Base-by-base conservation (phyloP, 2,888 invertebrate genomes). In the Lasius platythorax region DNA sequence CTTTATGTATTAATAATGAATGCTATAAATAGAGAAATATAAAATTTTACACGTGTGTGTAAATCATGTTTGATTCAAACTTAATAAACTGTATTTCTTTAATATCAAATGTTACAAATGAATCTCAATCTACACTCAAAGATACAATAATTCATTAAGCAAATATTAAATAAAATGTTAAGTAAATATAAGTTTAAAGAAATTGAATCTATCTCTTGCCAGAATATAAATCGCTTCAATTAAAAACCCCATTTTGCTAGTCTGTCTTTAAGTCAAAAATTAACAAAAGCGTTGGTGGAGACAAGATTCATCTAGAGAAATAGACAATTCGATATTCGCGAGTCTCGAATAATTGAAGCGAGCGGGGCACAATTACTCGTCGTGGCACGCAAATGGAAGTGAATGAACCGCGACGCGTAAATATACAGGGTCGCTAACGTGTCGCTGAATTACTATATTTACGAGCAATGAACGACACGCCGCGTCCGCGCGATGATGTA, bases 391-490 rank as follows among this genome's bases (percentile, higher is more conserved):
- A 76, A 85, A 76, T 83, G 83, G 58, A 76, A 63, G 70, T 40
- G 85, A 83, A 83, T 70, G 76, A 82, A 64, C 61, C 82, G 30
- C 68, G 53, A 66, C 75, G 63, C 74, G 56, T 86, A 86, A 86
- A 81, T 85, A 78, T 68, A 85, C 53, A 64, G 61, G 61, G 68
- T 50, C 73, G 83, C 74, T 64, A 79, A 81, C 72, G 81, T 76
- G 85, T 87, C 87, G 81, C 61, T 82, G 81, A 82, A 87, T 83
- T 67, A 73, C 83, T 74, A 83, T 87, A 87, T 89, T 89, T 87
- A 86, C 78, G 84, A 79, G 85, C 86, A 82, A 88, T 83, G 85
- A 88, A 82, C 84, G 84, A 81, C 85, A 58, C 86, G 53, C 58
- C 76, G 30, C 68, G 50, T 82, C 40, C 78, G 58, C 61, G 53